Base-by-base conservation (phyloP, 2,888 invertebrate genomes). In the Argynnis bischoffii region DNA sequence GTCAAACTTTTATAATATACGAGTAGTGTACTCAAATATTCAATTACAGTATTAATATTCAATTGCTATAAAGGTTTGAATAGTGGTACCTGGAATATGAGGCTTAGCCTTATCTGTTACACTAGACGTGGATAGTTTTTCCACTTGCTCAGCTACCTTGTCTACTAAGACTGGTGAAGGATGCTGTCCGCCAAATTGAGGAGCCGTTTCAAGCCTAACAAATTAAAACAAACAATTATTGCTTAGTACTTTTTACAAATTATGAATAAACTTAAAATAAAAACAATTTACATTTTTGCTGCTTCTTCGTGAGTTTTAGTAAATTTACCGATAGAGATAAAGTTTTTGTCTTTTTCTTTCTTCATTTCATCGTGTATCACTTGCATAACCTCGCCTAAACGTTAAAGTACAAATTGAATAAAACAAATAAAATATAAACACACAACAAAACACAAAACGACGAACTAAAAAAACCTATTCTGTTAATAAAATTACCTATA, bases 301-400 rank as follows among this genome's bases (percentile, higher is more conserved):
- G 79, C 77, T 64, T 79, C 67, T 11, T 57, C 69, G 64, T 88
- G 77, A n/a, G 75, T 79, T 69, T 81, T 84, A 0, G 76, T 75
- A 63, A 82, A 86, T 14, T 80, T 77, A 41, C 86, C 87, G 41
- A 84, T 71, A 1, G 75, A 72, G 35, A 88, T 48, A 61, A 88
- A 84, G 3, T 80, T 75, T 65, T 84, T 81, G 11, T 66, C 64
- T 11, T 81, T 81, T 69, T 80, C 79, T 47, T 79, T 80, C 50
- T 77, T 74, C 76, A 87, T 75, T 3, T 71, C 77, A 47, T 79
- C 76, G 21, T 84, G 79, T 66, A 88, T 74, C 5, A 78, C 70
- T 72, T 80, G 74, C 80, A 87, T 77, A 3, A 84, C 86, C 69
- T 84, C 82, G 26, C 78, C 88, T 88, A 60, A n/a, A 13, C 31